Conservation (phyloP, 37 sponge, comb jelly and placozoan genomes). For the Cliona cf. orientalis region DNA sequence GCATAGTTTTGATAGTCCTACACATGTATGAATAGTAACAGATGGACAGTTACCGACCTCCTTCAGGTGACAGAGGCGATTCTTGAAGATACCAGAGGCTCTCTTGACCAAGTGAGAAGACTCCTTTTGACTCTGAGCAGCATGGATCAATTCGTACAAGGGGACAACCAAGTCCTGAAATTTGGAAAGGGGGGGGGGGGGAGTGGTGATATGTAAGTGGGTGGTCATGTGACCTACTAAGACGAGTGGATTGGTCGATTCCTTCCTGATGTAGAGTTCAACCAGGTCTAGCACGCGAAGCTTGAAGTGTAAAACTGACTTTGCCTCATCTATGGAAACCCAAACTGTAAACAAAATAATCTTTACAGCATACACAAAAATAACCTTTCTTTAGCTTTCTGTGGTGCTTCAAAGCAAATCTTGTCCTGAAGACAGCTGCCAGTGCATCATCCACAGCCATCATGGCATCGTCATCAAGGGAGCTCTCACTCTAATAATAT, state of each 20-base stretch:
- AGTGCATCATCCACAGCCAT: conserved; percentile 62
- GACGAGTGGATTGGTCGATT: conserved; percentile 42
- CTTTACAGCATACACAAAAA: background rate
- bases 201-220: background rate
- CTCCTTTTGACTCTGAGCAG: conserved; percentile 5
- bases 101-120: conserved; percentile 18
- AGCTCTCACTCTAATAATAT: conserved; percentile 39
- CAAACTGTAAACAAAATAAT: background rate
- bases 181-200: background rate
- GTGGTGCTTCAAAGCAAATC: conserved; percentile 10
- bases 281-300: conserved; percentile 64
- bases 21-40: background rate
- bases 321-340: conserved; percentile 32
- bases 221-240: conserved; percentile 35
- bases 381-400: conserved; percentile 69
- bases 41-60: conserved; percentile 27
- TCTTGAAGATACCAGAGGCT: conserved; percentile 11
- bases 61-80: conserved; percentile 55
- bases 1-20: too few species aligned
- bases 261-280: conserved; percentile 37
- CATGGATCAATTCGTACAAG: conserved; percentile 35
- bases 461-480: conserved; percentile 78
- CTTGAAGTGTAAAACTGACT: conserved; percentile 50
- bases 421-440: conserved; percentile 50
- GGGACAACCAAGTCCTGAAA: conserved; percentile 63